A percentile compares a stretch with the other conserved stretches of the same genome.
Evolutionary conservation across 2,888 invertebrate species (phyloP).

Genomic region (Lagria hirta): DNA sequence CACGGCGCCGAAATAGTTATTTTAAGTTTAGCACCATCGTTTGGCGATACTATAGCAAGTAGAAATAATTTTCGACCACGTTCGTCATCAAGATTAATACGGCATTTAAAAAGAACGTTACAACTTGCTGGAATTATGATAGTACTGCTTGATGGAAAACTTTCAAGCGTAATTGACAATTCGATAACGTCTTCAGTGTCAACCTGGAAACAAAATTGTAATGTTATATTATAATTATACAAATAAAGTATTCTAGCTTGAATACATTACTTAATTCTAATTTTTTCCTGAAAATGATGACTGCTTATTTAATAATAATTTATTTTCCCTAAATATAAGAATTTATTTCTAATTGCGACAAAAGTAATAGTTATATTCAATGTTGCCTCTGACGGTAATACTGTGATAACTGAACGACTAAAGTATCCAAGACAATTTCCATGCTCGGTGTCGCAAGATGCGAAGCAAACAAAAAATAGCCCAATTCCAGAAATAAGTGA

Average conservation of each 20-base stretch:
- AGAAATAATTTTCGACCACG: slow-evolving; percentile 74
- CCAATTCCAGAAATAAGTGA: too few species aligned
- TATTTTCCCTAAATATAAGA: too few species aligned
- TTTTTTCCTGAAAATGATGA: too few species aligned
- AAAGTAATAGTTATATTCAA: too few species aligned
- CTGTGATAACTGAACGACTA: too few species aligned
- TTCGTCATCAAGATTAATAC: slow-evolving; percentile 73
- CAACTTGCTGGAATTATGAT: slow-evolving; percentile 44
- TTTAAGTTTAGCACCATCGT: slow-evolving; percentile 49
- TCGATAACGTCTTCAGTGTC: slow-evolving; percentile 73
- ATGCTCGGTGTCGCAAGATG: too few species aligned
- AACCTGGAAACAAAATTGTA: slow-evolving; percentile 55
- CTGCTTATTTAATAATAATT: too few species aligned
- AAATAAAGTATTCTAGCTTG: slow-evolving; percentile 3
- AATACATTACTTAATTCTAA: too few species aligned
- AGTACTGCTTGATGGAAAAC: slow-evolving; percentile 61
- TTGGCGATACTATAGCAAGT: slow-evolving; percentile 58
- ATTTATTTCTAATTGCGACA: too few species aligned
- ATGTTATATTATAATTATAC: slow-evolving; percentile 12
- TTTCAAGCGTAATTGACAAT: slow-evolving; percentile 78
- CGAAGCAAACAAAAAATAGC: slow-evolving; percentile 5
- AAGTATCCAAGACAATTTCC: too few species aligned
- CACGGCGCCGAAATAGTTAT: slow-evolving; percentile 81
- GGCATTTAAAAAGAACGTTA: slow-evolving; percentile 42
- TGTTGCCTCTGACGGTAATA: too few species aligned